Evolutionary conservation across 2,888 invertebrate genomes (phyloP), one percentile per base, ranked within the genome.

Genomic region (Sarcophaga variegata): DNA sequence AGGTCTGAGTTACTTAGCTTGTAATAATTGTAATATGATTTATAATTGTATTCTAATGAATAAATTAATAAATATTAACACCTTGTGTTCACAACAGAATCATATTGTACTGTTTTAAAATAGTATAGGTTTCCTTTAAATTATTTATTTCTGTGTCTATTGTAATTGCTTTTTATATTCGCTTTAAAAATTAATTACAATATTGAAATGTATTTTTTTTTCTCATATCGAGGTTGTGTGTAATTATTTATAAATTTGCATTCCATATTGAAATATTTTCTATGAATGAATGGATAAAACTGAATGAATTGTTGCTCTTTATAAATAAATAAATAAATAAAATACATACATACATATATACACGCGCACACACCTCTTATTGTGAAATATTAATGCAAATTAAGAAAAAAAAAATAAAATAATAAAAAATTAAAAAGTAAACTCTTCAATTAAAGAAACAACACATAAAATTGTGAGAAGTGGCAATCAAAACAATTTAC

Each of bases 401-500:
- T 54, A 14, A 54, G 17, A 17, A 54, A 17, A 14, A 54, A 37
- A 37, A 37, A 37, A 37, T 2, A 49, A 14, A 49, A 49, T 54
- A 54, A 54, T 17, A 12, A 54, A 54, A 14, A 54, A 17, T 4
- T 54, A 14, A 54, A 49, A 54, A 54, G 10, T 14, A 54, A 14
- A 12, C 4, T 54, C 17, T 54, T 54, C 54, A 54, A 54, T 54
- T 54, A 17, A 54, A 54, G 54, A 54, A 5, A 54, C 37, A 54
- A 54, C 54, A 54, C 54, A 54, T 17, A 14, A 54, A 37, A 37
- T 37, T 37, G 62, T 22, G 4, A 0, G 10, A 62, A 62, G 20
- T 45, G 60, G 62, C 76, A 77, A 77, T 81, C 67, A 67, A 81
- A 74, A 80, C 45, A 80, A 81, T 47, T 17, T 14, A 54, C 20